phyloP scores from a whole-genome alignment of 2,888 invertebrate species.

The Amphipyra berbera region DNA sequence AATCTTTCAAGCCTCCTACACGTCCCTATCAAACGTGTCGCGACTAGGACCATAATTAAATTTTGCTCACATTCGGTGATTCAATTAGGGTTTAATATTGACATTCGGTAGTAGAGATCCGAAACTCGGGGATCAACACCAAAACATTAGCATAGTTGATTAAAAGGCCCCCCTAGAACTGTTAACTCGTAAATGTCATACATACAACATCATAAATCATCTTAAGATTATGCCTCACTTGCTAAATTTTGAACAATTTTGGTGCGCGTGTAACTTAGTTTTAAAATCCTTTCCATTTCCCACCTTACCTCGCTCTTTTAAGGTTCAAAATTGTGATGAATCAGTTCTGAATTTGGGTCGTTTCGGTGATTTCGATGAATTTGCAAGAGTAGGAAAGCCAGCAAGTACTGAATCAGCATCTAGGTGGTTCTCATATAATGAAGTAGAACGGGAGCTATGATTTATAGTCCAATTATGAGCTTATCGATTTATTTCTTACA shows the following conservation, averaged over 20 bases:
- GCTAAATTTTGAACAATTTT: conserved; percentile 74
- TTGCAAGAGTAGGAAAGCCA: conserved; percentile 82
- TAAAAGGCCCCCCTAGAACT: conserved; percentile 86
- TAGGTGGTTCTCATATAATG: conserved; percentile 78
- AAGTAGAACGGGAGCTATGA: conserved; percentile 81
- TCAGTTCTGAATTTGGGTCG: conserved; percentile 50
- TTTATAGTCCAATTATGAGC: conserved; percentile 86
- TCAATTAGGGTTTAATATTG: conserved; percentile 86
- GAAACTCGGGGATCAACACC: conserved; percentile 79
- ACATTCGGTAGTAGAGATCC: conserved; percentile 79
- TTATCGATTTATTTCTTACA: conserved; percentile 76
- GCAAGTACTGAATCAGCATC: conserved; percentile 84
- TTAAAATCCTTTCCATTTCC: conserved; percentile 46
- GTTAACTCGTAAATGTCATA: conserved; percentile 89
- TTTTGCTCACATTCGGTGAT: conserved; percentile 80
- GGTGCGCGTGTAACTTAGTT: conserved; percentile 66
- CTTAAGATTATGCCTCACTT: conserved; percentile 86
- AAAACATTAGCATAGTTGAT: conserved; percentile 89
- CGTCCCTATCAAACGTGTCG: conserved; percentile 60
- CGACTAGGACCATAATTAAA: conserved; percentile 78
- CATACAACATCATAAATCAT: conserved; percentile 88
- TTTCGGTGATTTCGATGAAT: conserved; percentile 63
- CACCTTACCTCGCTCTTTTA: conserved; percentile 54
- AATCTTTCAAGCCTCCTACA: conserved; percentile 22
- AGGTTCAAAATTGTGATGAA: conserved; percentile 54